A percentile compares a stretch with the other conserved stretches of the same genome.
phyloP scores from a whole-genome alignment of 2,113 vertebrate genomes.

The Ochotona princeps region DNA sequence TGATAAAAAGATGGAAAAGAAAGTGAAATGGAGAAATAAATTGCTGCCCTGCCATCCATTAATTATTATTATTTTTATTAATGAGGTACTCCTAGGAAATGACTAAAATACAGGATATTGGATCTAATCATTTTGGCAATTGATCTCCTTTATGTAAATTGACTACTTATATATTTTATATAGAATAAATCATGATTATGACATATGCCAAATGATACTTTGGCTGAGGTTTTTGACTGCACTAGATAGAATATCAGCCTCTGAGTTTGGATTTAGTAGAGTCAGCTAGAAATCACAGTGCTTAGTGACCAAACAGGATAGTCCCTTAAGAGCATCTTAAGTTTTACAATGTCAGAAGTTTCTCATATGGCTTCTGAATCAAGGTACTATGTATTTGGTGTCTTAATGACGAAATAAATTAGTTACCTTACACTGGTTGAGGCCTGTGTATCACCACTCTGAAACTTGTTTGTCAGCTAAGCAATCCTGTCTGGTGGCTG shows the following conservation, averaged over 20 bases:
- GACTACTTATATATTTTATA: not conserved
- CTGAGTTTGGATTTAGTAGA: not conserved
- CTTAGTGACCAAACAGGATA: not conserved
- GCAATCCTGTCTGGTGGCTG: not conserved
- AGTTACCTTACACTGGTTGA: too few relatives aligned
- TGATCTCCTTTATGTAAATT: not conserved
- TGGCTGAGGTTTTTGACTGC: not conserved
- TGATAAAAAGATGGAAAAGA: not conserved
- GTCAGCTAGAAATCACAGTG: not conserved
- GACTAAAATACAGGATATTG: not conserved
- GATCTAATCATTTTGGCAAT: not conserved
- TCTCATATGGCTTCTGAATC: not conserved
- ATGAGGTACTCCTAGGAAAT: not conserved
- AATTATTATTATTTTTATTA: not conserved
- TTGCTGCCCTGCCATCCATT: not conserved
- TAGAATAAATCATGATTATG: not conserved
- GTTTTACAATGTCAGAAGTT: not conserved
- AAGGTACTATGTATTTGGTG: not conserved
- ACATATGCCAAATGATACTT: not conserved
- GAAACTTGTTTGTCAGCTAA: not conserved
- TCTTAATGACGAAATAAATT: not conserved
- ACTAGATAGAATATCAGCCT: not conserved
- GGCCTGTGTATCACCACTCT: not conserved
- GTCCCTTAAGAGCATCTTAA: not conserved
- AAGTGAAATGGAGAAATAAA: not conserved